Percentiles rank a stretch among this genome's conserved stretches.
These are phyloP conservation scores for Laothoe populi DNA, from an alignment of 2,888 invertebrate genomes.

Conservation along the genomic window DNA sequence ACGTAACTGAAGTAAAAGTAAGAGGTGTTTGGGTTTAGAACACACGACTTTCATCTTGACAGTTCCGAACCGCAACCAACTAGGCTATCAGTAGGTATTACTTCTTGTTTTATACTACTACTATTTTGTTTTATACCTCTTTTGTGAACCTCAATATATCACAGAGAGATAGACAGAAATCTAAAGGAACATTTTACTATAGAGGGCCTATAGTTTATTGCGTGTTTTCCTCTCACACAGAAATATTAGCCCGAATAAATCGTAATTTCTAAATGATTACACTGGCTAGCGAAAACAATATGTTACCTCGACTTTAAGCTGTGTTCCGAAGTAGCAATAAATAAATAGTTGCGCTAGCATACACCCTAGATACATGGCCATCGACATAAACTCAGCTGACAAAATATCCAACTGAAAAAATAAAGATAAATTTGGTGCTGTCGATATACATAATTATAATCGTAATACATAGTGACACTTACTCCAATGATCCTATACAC, in stretches of 20 bases:
- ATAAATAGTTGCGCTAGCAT: conserved; percentile 71
- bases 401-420: conserved; percentile 60
- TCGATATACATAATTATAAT: neutral
- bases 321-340: conserved; percentile 73
- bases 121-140: too few species aligned
- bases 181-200: too few species aligned
- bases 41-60: too few species aligned
- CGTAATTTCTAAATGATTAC: neutral
- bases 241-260: neutral
- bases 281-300: neutral
- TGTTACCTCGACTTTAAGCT: conserved; percentile 63
- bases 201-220: too few species aligned
- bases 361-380: conserved; percentile 64
- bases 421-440: neutral
- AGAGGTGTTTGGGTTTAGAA: too few species aligned
- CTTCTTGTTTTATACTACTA: too few species aligned
- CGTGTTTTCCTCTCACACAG: neutral
- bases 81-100: too few species aligned
- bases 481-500: conserved; percentile 72
- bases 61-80: too few species aligned
- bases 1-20: too few species aligned
- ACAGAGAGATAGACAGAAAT: too few species aligned
- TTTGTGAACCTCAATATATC: too few species aligned
- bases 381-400: conserved; percentile 65
- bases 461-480: conserved; percentile 40